These are phyloP conservation scores for Mizuhopecten yessoensis DNA, from an alignment of 1,140 invertebrate genomes.

Conservation along the genomic window DNA sequence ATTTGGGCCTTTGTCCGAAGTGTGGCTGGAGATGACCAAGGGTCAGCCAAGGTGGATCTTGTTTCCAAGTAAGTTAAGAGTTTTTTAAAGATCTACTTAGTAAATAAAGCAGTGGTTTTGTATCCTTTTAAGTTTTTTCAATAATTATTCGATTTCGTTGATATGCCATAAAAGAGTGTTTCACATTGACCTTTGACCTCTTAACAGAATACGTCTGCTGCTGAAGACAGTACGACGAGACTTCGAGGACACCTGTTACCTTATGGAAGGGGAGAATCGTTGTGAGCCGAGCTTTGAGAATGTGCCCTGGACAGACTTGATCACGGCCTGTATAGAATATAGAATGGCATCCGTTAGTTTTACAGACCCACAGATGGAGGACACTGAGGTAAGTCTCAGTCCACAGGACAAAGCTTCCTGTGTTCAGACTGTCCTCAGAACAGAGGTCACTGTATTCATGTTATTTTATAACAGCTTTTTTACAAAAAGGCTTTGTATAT, in stretches of 20 bases:
- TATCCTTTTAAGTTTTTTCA: too few species aligned
- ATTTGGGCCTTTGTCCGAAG: constrained; percentile 72
- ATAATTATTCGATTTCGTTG: too few species aligned
- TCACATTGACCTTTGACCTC: too few species aligned
- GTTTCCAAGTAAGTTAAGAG: constrained; percentile 64
- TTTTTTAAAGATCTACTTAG: not conserved
- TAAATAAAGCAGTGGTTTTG: too few species aligned
- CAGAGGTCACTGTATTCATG: not conserved
- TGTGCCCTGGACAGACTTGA: constrained; percentile 77
- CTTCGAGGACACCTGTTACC: constrained; percentile 73
- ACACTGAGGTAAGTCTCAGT: not conserved
- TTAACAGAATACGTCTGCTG: constrained; percentile 63
- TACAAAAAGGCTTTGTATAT: too few species aligned
- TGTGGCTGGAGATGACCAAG: constrained; percentile 63
- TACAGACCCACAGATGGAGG: constrained; percentile 44
- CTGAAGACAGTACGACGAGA: constrained; percentile 59
- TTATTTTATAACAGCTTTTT: too few species aligned
- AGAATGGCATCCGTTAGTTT: constrained; percentile 59
- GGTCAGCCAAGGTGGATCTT: constrained; percentile 60
- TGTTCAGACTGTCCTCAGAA: not conserved
- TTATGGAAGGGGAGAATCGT: constrained; percentile 62
- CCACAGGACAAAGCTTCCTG: not conserved
- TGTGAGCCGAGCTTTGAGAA: constrained; percentile 74
- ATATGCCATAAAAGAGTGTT: too few species aligned
- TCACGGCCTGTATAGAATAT: constrained; percentile 74